phyloP scores from a whole-genome alignment of 2,113 vertebrate genomes.

The Tenebrosternarchus preto region DNA sequence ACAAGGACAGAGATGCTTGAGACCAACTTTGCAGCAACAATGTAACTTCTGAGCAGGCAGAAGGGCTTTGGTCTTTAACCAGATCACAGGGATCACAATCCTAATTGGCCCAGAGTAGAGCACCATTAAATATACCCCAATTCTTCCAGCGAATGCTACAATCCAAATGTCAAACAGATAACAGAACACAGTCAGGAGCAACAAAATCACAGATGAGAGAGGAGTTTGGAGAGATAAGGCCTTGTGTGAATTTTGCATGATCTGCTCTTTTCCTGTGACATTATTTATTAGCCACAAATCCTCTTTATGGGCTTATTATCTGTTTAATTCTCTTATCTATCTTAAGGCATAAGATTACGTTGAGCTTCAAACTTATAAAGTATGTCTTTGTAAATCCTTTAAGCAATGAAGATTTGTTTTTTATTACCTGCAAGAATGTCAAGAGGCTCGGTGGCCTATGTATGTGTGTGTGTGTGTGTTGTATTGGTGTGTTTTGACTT shows the following conservation, averaged over 20 bases:
- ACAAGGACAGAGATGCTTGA: neutral
- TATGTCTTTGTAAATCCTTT: slow-evolving; percentile 51
- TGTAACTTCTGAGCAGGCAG: neutral
- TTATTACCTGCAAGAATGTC: slow-evolving; percentile 26
- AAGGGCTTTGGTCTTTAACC: slow-evolving; percentile 39
- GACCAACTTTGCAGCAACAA: no score
- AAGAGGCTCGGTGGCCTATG: neutral
- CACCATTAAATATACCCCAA: slow-evolving; percentile 35
- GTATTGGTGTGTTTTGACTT: neutral
- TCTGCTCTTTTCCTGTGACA: slow-evolving; percentile 56
- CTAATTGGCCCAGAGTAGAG: slow-evolving; percentile 28
- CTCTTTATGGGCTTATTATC: slow-evolving; percentile 64
- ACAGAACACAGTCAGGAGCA: slow-evolving; percentile 34
- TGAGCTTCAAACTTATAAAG: slow-evolving; percentile 54
- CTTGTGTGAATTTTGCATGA: slow-evolving; percentile 57
- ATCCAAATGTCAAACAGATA: slow-evolving; percentile 59
- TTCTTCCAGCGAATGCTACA: slow-evolving; percentile 52
- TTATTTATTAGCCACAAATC: slow-evolving; percentile 62
- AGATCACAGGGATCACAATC: slow-evolving; percentile 36
- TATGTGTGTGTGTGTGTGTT: slow-evolving; percentile 30
- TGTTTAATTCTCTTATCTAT: slow-evolving; percentile 60
- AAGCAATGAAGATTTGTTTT: slow-evolving; percentile 6
- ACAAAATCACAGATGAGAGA: slow-evolving; percentile 59
- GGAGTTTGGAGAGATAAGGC: slow-evolving; percentile 51
- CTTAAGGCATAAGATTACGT: slow-evolving; percentile 56